Evolutionary conservation across 2,113 vertebrate species (phyloP), one percentile per base, ranked within the genome.

Genomic region (Anolis sagrei): DNA sequence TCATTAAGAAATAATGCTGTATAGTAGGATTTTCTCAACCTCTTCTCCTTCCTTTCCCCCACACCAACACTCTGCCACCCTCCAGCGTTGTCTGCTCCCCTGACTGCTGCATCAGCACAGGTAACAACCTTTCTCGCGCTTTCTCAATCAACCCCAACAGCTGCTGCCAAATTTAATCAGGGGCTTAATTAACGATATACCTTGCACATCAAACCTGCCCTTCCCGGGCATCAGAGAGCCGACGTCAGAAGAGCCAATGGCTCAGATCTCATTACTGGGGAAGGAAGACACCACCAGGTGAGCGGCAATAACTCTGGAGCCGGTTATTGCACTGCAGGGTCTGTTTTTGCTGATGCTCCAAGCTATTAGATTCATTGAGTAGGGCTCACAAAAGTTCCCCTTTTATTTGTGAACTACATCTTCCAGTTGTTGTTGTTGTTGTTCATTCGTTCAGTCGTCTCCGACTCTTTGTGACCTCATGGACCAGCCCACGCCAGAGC

Each of bases 1-100:
- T 96, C 95, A 94, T 96, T 96, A 96, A 95, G 94, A 95, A 95
- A 94, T 93, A 95, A 94, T 96, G 93, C 95, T 95, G 94, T 93
- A 95, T 95, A 95, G 94, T 94, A 95, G 95, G 92, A 95, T 95
- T 93, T 96, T 93, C 94, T 9, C 1, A 2, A 4, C 61, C 25
- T 27, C 27, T 5, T 68, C 27, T 9, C 64, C 44, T 27, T 25
- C 74, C 36, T 16, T 7, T 29, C 64, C 25, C 64, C 23, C 10
- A 8, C 27, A 27, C 64, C 27, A 21, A 23, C 25, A 21, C 25
- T 64, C 64, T 27, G 25, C 64, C 27, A 27, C 9, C 64, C 64
- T 29, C 70, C 44, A 32, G 21, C n/a, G 5, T 48, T 4, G 21
- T 39, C 72, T 11, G n/a, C 62, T 84, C 62, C 74, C 25, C 44